These are phyloP conservation scores for Dromas ardeola DNA, from an alignment of 2,113 vertebrate species.

Conservation along the genomic window DNA sequence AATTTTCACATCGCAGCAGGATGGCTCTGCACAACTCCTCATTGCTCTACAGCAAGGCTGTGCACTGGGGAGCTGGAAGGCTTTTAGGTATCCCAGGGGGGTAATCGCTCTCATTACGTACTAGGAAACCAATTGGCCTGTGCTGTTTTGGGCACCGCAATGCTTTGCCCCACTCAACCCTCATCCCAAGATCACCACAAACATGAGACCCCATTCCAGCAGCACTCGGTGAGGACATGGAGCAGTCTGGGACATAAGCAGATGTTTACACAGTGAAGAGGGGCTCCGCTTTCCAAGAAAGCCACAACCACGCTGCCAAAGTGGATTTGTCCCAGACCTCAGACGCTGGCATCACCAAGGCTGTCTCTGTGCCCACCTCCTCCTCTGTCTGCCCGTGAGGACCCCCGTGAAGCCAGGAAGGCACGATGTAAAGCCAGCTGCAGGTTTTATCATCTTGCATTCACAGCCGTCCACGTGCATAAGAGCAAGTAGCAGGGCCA, in stretches of 20 bases:
- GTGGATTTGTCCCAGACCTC: not conserved
- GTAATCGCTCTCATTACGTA: not conserved
- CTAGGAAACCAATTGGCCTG: not conserved
- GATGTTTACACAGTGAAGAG: not conserved
- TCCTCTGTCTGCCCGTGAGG: not conserved
- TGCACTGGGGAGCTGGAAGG: not conserved
- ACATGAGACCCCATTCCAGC: rapidly evolving
- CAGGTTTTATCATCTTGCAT: not conserved
- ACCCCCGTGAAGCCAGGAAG: not conserved
- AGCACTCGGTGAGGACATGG: not conserved
- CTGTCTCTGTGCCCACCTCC: not conserved
- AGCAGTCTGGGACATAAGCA: not conserved
- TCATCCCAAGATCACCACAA: rapidly evolving
- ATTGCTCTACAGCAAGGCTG: not conserved
- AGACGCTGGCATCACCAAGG: rapidly evolving
- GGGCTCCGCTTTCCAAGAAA: not conserved
- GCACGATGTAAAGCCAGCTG: not conserved
- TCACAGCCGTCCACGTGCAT: not conserved
- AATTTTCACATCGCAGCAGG: not conserved
- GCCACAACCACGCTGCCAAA: rapidly evolving
- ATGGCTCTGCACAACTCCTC: not conserved
- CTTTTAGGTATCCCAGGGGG: rapidly evolving
- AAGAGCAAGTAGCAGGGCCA: rapidly evolving
- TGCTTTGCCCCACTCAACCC: not conserved
- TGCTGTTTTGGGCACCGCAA: not conserved